phyloP scores from a whole-genome alignment of 2,888 invertebrate genomes.

The Camponotus fellah region DNA sequence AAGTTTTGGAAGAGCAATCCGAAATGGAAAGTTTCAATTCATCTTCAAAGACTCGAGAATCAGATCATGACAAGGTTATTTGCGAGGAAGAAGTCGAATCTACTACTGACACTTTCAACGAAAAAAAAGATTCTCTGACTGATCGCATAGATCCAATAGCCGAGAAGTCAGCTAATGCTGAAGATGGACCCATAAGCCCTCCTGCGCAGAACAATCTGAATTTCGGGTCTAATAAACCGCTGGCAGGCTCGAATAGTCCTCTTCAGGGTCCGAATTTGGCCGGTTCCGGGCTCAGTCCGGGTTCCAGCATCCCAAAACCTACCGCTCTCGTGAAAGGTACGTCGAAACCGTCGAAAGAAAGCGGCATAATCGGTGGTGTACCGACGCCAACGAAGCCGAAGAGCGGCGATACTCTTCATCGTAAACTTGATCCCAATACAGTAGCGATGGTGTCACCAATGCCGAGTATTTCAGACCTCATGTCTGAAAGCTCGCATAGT shows the following conservation, averaged over 20 bases:
- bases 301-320: constrained; percentile 95
- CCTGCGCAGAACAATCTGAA: constrained; percentile 33
- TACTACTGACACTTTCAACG: constrained; percentile 13
- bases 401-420: constrained; percentile 77
- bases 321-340: constrained; percentile 97
- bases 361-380: constrained; percentile 83
- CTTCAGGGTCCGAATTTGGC: constrained; percentile 64
- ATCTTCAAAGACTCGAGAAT: constrained; percentile 38
- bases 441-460: constrained; percentile 91
- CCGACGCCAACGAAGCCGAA: constrained; percentile 87
- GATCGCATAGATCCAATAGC: constrained; percentile 13
- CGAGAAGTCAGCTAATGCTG: constrained; percentile 43
- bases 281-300: constrained; percentile 77
- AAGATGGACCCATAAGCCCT: constrained; percentile 37
- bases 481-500: constrained; percentile 90
- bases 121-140: constrained; percentile 34
- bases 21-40: constrained; percentile 27
- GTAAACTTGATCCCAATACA: constrained; percentile 84
- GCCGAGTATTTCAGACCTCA: constrained; percentile 89
- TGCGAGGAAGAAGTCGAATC: constrained; percentile 32
- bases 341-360: constrained; percentile 90
- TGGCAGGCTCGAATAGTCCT: constrained; percentile 61
- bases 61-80: constrained; percentile 18
- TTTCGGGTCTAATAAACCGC: constrained; percentile 62
- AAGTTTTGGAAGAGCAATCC: constrained; percentile 43